Conservation (phyloP, 2,113 vertebrate genomes). For the Solenodon paradoxus region DNA sequence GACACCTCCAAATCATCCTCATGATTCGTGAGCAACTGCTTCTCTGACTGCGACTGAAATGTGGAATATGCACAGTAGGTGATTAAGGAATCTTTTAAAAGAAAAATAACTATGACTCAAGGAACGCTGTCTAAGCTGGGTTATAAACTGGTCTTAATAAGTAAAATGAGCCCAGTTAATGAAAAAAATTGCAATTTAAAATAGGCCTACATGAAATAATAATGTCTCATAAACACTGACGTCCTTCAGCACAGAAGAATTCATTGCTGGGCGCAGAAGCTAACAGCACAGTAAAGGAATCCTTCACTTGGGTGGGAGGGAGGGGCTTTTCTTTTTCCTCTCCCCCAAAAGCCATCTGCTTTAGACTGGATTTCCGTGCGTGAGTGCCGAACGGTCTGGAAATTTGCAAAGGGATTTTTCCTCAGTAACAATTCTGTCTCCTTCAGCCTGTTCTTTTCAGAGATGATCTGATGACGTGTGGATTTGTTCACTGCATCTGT, state of each 20-base stretch:
- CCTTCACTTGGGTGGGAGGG: background rate
- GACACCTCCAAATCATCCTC: background rate
- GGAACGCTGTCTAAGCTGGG: conserved; percentile 48
- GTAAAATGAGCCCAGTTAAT: conserved; percentile 67
- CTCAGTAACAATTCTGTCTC: background rate
- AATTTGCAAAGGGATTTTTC: conserved; percentile 35
- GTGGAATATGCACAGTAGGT: conserved; percentile 56
- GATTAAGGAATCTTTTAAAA: conserved; percentile 64
- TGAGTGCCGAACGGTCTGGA: background rate
- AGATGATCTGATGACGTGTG: background rate
- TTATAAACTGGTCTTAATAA: conserved; percentile 75
- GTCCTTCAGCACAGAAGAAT: conserved; percentile 66
- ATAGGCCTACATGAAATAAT: conserved; percentile 74
- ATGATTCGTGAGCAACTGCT: rapidly evolving
- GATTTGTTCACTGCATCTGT: background rate
- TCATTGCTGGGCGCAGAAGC: conserved; percentile 56
- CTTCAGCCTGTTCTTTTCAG: background rate
- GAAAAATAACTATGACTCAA: conserved; percentile 67
- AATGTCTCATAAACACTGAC: conserved; percentile 75
- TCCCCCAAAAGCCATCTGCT: background rate
- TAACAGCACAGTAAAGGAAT: conserved; percentile 55
- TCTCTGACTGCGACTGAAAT: conserved; percentile 18
- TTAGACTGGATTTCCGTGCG: background rate
- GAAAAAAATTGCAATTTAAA: conserved; percentile 73
- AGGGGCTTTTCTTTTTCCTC: conserved; percentile 28